Evolutionary conservation across 1,140 invertebrate species (phyloP).

Genomic region (Drosophila sproati): DNA sequence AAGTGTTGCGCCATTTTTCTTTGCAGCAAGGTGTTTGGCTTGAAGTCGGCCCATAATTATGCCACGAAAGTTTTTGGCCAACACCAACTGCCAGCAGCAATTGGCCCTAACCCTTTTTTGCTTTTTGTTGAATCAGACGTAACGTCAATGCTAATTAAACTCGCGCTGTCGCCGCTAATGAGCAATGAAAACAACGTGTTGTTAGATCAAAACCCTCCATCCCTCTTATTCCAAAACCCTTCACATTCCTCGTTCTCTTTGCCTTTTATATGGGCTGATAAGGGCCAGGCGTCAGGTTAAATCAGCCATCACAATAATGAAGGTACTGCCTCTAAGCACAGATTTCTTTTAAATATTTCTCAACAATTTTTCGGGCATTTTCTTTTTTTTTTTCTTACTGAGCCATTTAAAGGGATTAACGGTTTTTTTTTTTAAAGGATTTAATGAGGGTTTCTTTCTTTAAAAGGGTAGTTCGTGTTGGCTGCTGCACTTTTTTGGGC

Average conservation of each 20-base stretch:
- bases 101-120: slow-evolving; percentile 67
- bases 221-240: not conserved
- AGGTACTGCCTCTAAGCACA: slow-evolving; percentile 51
- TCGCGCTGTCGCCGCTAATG: slow-evolving; percentile 82
- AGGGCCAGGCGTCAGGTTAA: slow-evolving; percentile 70
- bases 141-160: slow-evolving; percentile 81
- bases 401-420: slow-evolving; percentile 75
- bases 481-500: slow-evolving; percentile 7
- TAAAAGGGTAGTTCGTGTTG: slow-evolving; percentile 43
- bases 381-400: slow-evolving; percentile 31
- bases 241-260: not conserved
- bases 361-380: slow-evolving; percentile 65
- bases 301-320: slow-evolving; percentile 81
- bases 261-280: slow-evolving; percentile 61
- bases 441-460: slow-evolving; percentile 27
- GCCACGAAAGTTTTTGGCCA: slow-evolving; percentile 21
- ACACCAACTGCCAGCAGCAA: slow-evolving; percentile 67
- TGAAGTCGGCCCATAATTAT: slow-evolving; percentile 24
- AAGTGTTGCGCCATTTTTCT: slow-evolving; percentile 78
- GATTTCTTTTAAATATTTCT: slow-evolving; percentile 79
- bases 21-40: slow-evolving; percentile 60
- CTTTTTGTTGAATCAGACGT: slow-evolving; percentile 46
- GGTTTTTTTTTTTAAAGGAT: slow-evolving; percentile 63
- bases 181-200: slow-evolving; percentile 84
- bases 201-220: slow-evolving; percentile 27